Percentiles rank a stretch among this genome's conserved stretches.
These are phyloP conservation scores for Rhinichthys osculus DNA, from an alignment of 2,797 vertebrate genomes.

Conservation along the genomic window DNA sequence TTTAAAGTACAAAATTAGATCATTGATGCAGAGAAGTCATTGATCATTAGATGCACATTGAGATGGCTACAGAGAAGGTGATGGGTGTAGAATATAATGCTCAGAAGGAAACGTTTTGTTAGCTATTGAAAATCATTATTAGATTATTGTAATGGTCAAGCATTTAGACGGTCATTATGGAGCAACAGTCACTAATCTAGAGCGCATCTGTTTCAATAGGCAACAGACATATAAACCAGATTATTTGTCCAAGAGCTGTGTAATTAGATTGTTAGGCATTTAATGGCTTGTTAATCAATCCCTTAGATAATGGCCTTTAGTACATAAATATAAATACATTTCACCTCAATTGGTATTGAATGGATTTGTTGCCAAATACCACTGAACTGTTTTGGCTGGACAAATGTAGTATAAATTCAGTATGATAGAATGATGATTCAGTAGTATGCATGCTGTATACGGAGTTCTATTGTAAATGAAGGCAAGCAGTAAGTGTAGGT, in stretches of 20 bases:
- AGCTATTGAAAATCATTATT: constrained; percentile 24
- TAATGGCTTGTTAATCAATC: constrained; percentile 43
- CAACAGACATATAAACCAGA: neutral
- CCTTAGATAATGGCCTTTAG: constrained; percentile 6
- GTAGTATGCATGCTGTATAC: neutral
- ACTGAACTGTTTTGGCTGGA: neutral
- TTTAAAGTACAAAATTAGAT: constrained; percentile 17
- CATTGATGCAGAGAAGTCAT: constrained; percentile 31
- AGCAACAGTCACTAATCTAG: neutral
- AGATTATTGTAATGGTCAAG: neutral
- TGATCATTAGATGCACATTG: neutral
- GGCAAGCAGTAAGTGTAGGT: neutral
- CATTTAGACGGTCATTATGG: constrained; percentile 1
- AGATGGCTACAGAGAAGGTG: neutral
- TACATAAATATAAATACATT: constrained; percentile 9
- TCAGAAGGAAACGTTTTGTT: neutral
- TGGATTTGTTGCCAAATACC: neutral
- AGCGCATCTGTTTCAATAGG: neutral
- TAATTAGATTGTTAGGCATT: constrained; percentile 42
- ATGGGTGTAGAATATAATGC: neutral
- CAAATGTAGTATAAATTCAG: neutral
- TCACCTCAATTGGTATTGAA: constrained; percentile 1
- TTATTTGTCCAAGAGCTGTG: constrained; percentile 6
- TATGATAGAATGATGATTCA: neutral
- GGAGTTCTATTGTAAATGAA: neutral